Evolutionary conservation across 2,888 invertebrate genomes (phyloP).

Genomic region (Tanytarsus gracilentus): DNA sequence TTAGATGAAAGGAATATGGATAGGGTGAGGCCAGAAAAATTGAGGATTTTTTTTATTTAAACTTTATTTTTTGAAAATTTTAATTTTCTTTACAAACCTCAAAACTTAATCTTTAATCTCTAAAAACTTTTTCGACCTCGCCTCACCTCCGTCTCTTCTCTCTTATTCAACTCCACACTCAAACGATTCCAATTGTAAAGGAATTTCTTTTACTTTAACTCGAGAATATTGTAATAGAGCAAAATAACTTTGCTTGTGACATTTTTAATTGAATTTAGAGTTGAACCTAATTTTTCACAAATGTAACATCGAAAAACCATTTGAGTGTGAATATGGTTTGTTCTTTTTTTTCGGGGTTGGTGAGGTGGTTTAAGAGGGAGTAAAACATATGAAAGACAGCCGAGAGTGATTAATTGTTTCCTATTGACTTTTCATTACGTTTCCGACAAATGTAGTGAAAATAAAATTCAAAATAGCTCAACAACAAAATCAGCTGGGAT

Average conservation of each 20-base stretch:
- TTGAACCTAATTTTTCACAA: slow-evolving; percentile 23
- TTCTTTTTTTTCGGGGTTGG: not conserved
- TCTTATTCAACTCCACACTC: no score
- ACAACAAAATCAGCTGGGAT: slow-evolving; percentile 2
- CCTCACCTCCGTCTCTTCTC: no score
- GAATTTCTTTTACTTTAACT: not conserved
- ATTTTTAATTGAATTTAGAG: slow-evolving; percentile 28
- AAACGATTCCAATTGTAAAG: no score
- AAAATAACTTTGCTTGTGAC: slow-evolving; percentile 15
- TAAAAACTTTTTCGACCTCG: no score
- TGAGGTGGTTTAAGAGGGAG: not conserved
- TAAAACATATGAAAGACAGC: not conserved
- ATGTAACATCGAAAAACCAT: slow-evolving; percentile 3
- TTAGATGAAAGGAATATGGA: no score
- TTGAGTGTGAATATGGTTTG: not conserved
- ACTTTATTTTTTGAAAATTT: no score
- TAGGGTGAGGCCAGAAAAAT: no score
- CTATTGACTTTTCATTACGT: slow-evolving; percentile 25
- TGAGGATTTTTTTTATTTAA: no score
- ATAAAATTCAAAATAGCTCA: not conserved
- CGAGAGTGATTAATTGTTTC: slow-evolving; percentile 23
- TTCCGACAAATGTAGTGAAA: not conserved
- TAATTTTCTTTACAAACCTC: no score
- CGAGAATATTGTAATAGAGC: not conserved
- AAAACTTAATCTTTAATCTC: no score